Evolutionary conservation across 2,888 invertebrate genomes (phyloP).

Genomic region (Cryptocheilus praepositus): DNA sequence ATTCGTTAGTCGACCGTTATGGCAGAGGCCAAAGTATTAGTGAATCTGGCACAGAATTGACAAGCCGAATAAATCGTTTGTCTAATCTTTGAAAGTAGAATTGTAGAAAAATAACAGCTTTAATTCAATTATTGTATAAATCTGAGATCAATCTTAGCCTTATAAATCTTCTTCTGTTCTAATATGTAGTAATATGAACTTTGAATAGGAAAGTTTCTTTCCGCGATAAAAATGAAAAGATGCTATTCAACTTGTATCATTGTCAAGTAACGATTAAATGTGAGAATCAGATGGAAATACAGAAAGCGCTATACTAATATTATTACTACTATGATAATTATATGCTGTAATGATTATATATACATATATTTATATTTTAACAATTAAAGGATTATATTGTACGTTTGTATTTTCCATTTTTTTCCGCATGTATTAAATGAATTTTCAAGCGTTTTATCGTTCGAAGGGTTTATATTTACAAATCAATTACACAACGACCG

Average conservation of each 20-base stretch:
- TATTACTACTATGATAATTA: constrained; percentile 54
- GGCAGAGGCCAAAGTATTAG: constrained; percentile 50
- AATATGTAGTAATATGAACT: constrained; percentile 31
- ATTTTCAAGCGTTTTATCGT: background rate
- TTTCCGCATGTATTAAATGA: constrained; percentile 40
- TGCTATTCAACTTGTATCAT: constrained; percentile 46
- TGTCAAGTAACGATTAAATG: constrained; percentile 47
- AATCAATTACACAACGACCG: too few relatives aligned
- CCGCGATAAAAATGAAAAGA: constrained; percentile 13
- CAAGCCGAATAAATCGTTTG: constrained; percentile 25
- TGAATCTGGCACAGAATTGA: constrained; percentile 30
- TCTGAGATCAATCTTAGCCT: constrained; percentile 28
- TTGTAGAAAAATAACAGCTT: constrained; percentile 53
- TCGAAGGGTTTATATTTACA: too few relatives aligned
- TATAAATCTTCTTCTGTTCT: constrained; percentile 35
- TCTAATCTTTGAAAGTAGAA: constrained; percentile 51
- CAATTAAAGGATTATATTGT: constrained; percentile 70
- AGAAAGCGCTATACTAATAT: constrained; percentile 62
- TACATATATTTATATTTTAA: constrained; percentile 72
- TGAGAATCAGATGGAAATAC: constrained; percentile 50
- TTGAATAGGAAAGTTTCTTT: constrained; percentile 29
- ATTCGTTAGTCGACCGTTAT: constrained; percentile 45
- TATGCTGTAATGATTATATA: constrained; percentile 63
- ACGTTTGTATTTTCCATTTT: constrained; percentile 44
- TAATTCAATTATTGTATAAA: constrained; percentile 56